phyloP scores from a whole-genome alignment of 2,888 invertebrate genomes.

The Hemithea aestivaria region DNA sequence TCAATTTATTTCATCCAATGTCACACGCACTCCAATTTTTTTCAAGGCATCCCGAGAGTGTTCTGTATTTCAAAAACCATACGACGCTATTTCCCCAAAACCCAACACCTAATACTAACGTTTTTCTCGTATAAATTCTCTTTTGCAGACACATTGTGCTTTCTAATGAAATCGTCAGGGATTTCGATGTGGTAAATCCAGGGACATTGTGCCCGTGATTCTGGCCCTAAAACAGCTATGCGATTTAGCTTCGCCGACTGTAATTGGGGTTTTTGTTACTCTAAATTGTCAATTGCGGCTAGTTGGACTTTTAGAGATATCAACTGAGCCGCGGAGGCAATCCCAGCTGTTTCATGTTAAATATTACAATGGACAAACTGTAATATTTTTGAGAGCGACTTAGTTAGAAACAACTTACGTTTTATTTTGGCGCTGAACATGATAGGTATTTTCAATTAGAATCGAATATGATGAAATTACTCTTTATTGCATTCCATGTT shows the following conservation, averaged over 20 bases:
- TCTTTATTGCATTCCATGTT: too few relatives aligned
- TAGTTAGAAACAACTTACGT: too few relatives aligned
- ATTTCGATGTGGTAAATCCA: slow-evolving; percentile 17
- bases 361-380: too few relatives aligned
- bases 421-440: too few relatives aligned
- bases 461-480: too few relatives aligned
- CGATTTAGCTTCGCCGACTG: slow-evolving; percentile 18
- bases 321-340: not conserved
- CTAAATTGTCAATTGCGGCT: slow-evolving; percentile 24
- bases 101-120: slow-evolving; percentile 8
- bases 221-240: slow-evolving; percentile 10
- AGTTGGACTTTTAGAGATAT: slow-evolving; percentile 7
- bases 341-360: too few relatives aligned
- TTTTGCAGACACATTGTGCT: slow-evolving; percentile 10
- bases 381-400: too few relatives aligned
- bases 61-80: slow-evolving; percentile 9
- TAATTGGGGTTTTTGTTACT: slow-evolving; percentile 23
- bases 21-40: too few relatives aligned
- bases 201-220: slow-evolving; percentile 13
- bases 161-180: slow-evolving; percentile 21
- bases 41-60: too few relatives aligned
- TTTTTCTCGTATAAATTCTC: slow-evolving; percentile 11
- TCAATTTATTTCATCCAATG: too few relatives aligned
- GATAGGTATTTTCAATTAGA: too few relatives aligned
- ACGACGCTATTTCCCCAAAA: slow-evolving; percentile 8